phyloP scores from a whole-genome alignment of 2,113 vertebrate species.

The Rhegmatorhina hoffmannsi region DNA sequence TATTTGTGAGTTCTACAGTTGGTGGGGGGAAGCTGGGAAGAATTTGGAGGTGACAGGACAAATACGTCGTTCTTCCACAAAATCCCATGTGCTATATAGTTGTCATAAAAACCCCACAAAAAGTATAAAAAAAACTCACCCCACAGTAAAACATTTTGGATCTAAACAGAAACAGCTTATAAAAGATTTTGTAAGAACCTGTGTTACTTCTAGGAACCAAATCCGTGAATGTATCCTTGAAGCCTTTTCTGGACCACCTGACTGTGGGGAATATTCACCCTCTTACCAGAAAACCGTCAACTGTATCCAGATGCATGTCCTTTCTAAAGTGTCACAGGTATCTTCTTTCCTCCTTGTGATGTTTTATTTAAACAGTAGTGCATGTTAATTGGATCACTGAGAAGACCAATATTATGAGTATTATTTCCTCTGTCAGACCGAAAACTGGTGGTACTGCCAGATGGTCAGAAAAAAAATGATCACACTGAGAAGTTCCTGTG shows the following conservation, averaged over 20 bases:
- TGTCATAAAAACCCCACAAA: background rate
- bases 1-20: background rate
- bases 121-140: background rate
- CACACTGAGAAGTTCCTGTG: background rate
- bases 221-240: conserved; percentile 83
- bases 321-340: conserved; percentile 85
- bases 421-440: background rate
- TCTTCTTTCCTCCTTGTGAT: background rate
- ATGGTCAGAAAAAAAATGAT: conserved; percentile 32
- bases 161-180: background rate
- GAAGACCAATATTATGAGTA: background rate
- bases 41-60: background rate
- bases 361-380: background rate
- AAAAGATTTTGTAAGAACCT: background rate
- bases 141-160: background rate
- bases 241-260: conserved; percentile 89
- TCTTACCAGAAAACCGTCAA: conserved; percentile 97
- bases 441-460: conserved; percentile 28
- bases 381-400: background rate
- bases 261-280: conserved; percentile 87
- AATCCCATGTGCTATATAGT: background rate
- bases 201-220: conserved; percentile 75
- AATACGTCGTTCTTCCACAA: background rate
- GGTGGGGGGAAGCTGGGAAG: accelerated
- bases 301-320: conserved; percentile 79